A percentile compares a stretch with the other conserved stretches of the same genome.
Conservation (phyloP, 37 sponge, comb jelly and placozoan species). For the Trichoplax adhaerens region DNA sequence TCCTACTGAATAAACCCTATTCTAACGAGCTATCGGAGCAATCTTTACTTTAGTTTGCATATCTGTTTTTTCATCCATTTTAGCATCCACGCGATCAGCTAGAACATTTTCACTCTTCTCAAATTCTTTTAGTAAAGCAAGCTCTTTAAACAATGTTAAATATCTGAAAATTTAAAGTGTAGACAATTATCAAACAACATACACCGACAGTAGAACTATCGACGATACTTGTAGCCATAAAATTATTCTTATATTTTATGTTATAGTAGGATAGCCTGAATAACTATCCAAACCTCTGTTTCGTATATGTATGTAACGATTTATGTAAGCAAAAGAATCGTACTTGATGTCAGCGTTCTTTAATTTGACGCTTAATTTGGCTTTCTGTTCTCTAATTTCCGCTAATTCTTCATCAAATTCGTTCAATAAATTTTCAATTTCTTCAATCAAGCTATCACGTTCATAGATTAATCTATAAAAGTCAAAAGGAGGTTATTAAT, state of each 20-base stretch:
- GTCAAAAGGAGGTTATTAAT: not conserved
- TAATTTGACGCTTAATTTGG: conserved; percentile 36
- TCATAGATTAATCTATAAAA: conserved; percentile 20
- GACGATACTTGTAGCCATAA: too few species aligned
- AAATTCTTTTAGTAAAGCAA: conserved; percentile 88
- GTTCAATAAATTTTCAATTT: conserved; percentile 31
- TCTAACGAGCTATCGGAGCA: not conserved
- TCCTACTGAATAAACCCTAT: not conserved
- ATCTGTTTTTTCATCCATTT: conserved; percentile 54
- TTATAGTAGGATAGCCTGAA: too few species aligned
- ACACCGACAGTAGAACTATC: too few species aligned
- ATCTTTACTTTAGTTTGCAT: conserved; percentile 54
- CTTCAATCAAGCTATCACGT: conserved; percentile 34
- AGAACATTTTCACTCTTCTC: conserved; percentile 80
- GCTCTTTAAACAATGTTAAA: conserved; percentile 80
- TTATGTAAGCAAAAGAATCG: too few species aligned
- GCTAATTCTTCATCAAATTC: conserved; percentile 57
- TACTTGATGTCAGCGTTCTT: conserved; percentile 30
- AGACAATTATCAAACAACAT: too few species aligned
- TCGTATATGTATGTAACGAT: too few species aligned
- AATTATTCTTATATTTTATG: too few species aligned
- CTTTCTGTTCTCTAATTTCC: conserved; percentile 49
- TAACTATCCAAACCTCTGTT: too few species aligned
- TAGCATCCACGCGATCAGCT: conserved; percentile 43
- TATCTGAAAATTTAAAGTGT: conserved; percentile 15